Conservation (phyloP, 1,140 invertebrate species). For the Eriocheir sinensis region DNA sequence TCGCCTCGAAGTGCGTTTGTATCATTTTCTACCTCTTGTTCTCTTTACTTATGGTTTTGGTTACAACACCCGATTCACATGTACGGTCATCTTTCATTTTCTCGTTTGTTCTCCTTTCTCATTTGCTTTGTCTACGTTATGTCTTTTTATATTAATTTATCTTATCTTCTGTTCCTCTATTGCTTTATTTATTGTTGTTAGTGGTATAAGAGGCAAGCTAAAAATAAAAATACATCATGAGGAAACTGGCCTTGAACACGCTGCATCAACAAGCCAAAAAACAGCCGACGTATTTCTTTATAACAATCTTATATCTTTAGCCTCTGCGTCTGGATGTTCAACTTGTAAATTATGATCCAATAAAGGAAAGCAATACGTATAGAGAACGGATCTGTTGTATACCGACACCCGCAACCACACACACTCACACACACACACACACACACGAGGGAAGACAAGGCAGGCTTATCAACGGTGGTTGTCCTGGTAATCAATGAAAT, state of each 20-base stretch:
- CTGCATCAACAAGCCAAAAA: no score
- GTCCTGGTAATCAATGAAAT: not conserved
- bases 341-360: no score
- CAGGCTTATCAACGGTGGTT: not conserved
- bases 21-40: not conserved
- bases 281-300: no score
- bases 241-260: no score
- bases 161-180: not conserved
- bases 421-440: conserved; percentile 42
- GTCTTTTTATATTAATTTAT: not conserved
- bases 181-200: not conserved
- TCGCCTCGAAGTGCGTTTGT: not conserved
- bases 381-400: no score
- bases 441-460: not conserved
- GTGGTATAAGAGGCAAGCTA: no score
- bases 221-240: no score
- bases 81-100: not conserved
- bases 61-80: not conserved
- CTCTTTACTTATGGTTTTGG: not conserved
- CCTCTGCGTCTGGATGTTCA: no score
- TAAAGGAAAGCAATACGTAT: no score
- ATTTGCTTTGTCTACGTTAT: not conserved
- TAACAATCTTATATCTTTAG: no score
- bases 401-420: not conserved
- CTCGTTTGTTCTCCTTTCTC: not conserved